phyloP scores from a whole-genome alignment of 2,888 invertebrate genomes.

The Pollenia labialis region DNA sequence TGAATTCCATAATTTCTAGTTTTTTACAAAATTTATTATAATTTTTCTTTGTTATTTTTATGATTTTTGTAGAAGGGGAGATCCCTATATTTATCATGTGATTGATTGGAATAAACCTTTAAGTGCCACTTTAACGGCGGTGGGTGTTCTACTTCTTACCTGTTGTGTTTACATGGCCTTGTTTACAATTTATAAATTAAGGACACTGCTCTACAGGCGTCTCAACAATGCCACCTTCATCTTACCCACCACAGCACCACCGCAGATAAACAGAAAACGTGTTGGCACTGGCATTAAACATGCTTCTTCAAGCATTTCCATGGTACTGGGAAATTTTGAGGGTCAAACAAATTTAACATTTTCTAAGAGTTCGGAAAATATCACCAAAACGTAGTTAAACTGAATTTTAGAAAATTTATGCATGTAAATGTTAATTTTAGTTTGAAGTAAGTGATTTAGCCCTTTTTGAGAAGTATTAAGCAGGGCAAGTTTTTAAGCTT shows the following conservation, averaged over 20 bases:
- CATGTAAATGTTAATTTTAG: background rate
- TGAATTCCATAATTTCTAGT: background rate
- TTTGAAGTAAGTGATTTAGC: background rate
- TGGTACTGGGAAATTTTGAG: conserved; percentile 81
- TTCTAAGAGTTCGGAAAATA: conserved; percentile 73
- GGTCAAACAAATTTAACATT: conserved; percentile 82
- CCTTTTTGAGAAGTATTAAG: background rate
- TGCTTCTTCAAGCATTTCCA: conserved; percentile 82
- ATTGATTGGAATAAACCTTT: conserved; percentile 90
- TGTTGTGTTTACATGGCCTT: conserved; percentile 81
- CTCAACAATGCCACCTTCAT: conserved; percentile 77
- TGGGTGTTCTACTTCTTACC: conserved; percentile 80
- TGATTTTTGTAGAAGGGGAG: conserved; percentile 85
- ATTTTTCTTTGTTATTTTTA: background rate
- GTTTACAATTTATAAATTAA: conserved; percentile 81
- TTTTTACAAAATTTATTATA: background rate
- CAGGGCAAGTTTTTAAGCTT: no score
- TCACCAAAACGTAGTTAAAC: conserved; percentile 64
- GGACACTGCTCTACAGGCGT: conserved; percentile 79
- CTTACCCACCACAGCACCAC: conserved; percentile 77
- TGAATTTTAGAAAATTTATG: background rate
- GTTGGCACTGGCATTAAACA: conserved; percentile 78
- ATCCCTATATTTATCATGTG: conserved; percentile 89
- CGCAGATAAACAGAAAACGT: conserved; percentile 57
- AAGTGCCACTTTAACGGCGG: conserved; percentile 78